Conservation (phyloP, 2,797 vertebrate genomes). For the Thunnus albacares region DNA sequence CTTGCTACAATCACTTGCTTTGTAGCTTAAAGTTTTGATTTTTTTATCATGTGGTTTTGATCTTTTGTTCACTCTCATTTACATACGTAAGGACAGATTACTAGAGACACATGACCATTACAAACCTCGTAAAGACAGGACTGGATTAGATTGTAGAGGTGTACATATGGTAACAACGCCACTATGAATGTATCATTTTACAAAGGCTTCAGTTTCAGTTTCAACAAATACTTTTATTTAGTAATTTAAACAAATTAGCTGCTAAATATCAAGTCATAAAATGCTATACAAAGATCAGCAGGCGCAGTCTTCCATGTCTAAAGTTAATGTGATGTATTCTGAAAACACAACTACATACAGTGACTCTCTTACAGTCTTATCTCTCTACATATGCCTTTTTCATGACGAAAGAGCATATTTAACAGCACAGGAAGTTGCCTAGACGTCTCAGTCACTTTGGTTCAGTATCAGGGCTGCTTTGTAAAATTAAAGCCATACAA, state of each 20-base stretch:
- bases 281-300: not conserved
- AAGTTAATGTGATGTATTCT: not conserved
- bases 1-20: not conserved
- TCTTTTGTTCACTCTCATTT: not conserved
- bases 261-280: not conserved
- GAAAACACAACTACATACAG: not conserved
- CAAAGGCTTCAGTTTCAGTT: not conserved
- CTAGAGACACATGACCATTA: not conserved
- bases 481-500: conserved; percentile 19
- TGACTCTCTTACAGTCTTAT: not conserved
- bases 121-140: not conserved
- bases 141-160: too few relatives aligned
- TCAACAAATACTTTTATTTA: not conserved
- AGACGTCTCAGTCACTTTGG: conserved; percentile 5
- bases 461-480: conserved; percentile 3
- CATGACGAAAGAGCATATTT: not conserved
- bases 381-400: conserved; percentile 1
- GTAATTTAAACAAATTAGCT: not conserved
- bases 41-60: not conserved
- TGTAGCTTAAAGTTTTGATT: too few relatives aligned
- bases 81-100: not conserved
- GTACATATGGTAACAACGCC: not conserved
- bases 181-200: too few relatives aligned
- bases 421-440: conserved; percentile 20
- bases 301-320: not conserved